Conservation (phyloP, 2,113 vertebrate species). For the Rafetus swinhoei region DNA sequence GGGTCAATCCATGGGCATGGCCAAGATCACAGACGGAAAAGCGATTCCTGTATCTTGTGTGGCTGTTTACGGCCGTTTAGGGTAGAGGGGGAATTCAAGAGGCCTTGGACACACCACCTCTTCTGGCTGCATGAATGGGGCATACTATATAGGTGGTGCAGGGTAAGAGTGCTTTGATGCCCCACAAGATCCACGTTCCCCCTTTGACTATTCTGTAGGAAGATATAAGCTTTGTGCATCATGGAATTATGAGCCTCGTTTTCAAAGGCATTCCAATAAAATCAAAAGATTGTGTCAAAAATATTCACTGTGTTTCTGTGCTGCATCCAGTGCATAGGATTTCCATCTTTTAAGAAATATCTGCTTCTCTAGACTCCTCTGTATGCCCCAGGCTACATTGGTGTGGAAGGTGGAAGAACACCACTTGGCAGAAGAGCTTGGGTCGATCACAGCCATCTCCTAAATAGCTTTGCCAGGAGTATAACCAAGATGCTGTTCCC, state of each 20-base stretch:
- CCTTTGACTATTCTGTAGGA: background rate
- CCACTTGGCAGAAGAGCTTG: background rate
- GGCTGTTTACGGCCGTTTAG: background rate
- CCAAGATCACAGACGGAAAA: background rate
- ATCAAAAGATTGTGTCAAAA: background rate
- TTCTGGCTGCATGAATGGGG: background rate
- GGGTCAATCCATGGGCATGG: background rate
- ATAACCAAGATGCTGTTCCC: background rate
- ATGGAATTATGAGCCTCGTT: background rate
- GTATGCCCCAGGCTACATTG: background rate
- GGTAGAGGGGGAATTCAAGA: background rate
- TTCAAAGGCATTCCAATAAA: constrained; percentile 17
- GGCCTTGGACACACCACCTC: rapidly evolving
- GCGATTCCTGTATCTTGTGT: background rate
- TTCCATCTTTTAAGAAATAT: constrained; percentile 37
- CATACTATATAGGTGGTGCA: rapidly evolving
- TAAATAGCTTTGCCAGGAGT: background rate
- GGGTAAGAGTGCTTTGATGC: background rate
- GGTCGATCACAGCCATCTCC: background rate
- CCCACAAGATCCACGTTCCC: background rate
- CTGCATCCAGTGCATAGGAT: background rate
- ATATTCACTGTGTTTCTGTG: constrained; percentile 4
- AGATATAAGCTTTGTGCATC: background rate
- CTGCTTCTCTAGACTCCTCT: constrained; percentile 17
- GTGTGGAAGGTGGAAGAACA: constrained; percentile 14